These are phyloP conservation scores for Strigamia maritima DNA, from an alignment of 2,888 invertebrate genomes.

Conservation along the genomic window DNA sequence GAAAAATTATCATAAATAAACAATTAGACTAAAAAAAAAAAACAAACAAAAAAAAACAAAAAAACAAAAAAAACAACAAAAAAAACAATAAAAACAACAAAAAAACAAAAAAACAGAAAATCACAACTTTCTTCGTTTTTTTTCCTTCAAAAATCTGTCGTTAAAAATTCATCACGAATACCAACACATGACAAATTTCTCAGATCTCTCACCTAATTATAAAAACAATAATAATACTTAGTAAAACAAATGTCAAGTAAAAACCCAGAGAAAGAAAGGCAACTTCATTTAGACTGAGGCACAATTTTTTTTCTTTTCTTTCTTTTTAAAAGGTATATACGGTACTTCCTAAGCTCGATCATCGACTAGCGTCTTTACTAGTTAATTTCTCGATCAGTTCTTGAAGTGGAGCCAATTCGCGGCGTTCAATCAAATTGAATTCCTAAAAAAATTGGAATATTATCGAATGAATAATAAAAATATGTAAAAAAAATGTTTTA, in stretches of 20 bases:
- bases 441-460: too few species aligned
- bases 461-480: too few species aligned
- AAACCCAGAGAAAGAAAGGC: not conserved
- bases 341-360: slow-evolving; percentile 2
- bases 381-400: slow-evolving; percentile 95
- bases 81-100: too few species aligned
- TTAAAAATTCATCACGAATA: not conserved
- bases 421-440: slow-evolving; percentile 92
- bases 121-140: not conserved
- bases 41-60: too few species aligned
- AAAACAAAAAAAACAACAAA: too few species aligned
- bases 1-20: not conserved
- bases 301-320: not conserved
- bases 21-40: not conserved
- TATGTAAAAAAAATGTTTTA: too few species aligned
- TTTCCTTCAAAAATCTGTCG: not conserved
- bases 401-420: slow-evolving; percentile 93
- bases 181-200: not conserved
- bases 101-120: not conserved
- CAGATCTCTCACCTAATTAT: not conserved
- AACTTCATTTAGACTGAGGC: not conserved
- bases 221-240: not conserved
- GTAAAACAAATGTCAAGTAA: too few species aligned
- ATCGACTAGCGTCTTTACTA: slow-evolving; percentile 64
- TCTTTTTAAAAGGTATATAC: too few species aligned